Percentiles rank a stretch among this genome's conserved stretches.
These are phyloP conservation scores for Limnephilus rhombicus DNA, from an alignment of 2,888 invertebrate species.

Conservation along the genomic window DNA sequence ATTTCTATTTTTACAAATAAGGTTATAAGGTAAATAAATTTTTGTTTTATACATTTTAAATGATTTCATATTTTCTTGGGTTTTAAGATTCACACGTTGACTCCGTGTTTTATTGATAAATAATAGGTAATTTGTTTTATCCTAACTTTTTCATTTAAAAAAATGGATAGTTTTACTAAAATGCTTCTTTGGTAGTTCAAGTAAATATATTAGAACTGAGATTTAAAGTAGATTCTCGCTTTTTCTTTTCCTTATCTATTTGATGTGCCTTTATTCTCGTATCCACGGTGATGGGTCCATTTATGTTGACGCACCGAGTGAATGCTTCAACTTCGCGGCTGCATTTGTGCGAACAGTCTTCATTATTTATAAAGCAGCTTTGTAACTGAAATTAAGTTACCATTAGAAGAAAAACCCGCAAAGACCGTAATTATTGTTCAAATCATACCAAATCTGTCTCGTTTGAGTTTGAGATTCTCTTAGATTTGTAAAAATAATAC, in stretches of 20 bases:
- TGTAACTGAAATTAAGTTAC: slow-evolving; percentile 32
- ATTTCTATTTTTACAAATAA: no score
- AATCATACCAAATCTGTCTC: no score
- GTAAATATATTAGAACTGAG: neutral
- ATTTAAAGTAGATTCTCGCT: slow-evolving; percentile 8
- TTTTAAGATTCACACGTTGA: neutral
- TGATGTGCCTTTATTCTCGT: slow-evolving; percentile 28
- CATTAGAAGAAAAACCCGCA: neutral
- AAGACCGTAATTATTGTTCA: neutral
- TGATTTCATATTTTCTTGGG: neutral
- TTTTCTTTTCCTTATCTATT: slow-evolving; percentile 21
- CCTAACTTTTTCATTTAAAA: neutral
- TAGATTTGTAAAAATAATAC: no score
- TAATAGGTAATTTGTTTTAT: neutral
- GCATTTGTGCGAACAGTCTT: slow-evolving; percentile 34
- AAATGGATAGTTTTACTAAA: neutral
- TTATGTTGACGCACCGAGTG: slow-evolving; percentile 26
- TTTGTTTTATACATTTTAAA: neutral
- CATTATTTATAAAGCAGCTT: slow-evolving; percentile 40
- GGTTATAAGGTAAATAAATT: neutral
- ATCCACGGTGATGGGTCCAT: slow-evolving; percentile 8
- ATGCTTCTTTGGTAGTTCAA: neutral
- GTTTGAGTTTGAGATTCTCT: no score
- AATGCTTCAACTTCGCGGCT: slow-evolving; percentile 49
- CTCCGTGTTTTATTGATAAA: neutral